Evolutionary conservation across 2,797 vertebrate genomes (phyloP).

Genomic region (Erethizon dorsatum): DNA sequence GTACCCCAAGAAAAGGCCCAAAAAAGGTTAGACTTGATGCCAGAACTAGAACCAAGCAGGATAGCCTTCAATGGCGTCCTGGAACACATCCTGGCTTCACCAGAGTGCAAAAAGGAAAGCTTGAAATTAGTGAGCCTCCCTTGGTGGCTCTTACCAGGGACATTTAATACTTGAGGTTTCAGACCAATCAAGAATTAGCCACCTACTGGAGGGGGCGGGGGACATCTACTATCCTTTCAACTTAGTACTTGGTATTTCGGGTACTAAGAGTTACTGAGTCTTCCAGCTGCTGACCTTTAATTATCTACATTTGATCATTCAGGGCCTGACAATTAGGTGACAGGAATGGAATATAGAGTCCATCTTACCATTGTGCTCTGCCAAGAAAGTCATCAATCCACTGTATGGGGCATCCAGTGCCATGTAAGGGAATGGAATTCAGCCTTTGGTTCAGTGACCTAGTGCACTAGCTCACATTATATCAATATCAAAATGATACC

Average conservation of each 20-base stretch:
- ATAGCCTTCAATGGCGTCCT: neutral
- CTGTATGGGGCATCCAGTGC: slow-evolving; percentile 32
- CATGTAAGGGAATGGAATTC: slow-evolving; percentile 70
- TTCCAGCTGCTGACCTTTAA: neutral
- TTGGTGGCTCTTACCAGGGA: neutral
- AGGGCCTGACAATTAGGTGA: neutral
- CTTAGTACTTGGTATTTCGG: neutral
- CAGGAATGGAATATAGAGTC: neutral
- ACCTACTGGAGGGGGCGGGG: neutral
- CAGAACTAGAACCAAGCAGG: neutral
- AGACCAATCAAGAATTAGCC: neutral
- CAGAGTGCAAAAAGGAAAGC: neutral
- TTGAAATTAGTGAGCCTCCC: neutral
- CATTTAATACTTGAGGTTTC: neutral
- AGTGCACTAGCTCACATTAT: slow-evolving; percentile 48
- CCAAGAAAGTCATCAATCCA: slow-evolving; percentile 22
- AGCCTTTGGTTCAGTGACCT: slow-evolving; percentile 36
- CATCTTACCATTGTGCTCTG: slow-evolving; percentile 13
- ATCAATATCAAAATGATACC: slow-evolving; percentile 48
- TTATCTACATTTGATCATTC: neutral
- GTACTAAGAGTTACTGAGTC: neutral
- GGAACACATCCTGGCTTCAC: neutral
- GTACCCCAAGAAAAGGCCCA: slow-evolving; percentile 8
- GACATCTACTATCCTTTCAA: neutral
- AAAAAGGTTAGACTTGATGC: neutral